These are phyloP conservation scores for Folsomia manolachei DNA, from an alignment of 2,888 invertebrate species.

Conservation along the genomic window DNA sequence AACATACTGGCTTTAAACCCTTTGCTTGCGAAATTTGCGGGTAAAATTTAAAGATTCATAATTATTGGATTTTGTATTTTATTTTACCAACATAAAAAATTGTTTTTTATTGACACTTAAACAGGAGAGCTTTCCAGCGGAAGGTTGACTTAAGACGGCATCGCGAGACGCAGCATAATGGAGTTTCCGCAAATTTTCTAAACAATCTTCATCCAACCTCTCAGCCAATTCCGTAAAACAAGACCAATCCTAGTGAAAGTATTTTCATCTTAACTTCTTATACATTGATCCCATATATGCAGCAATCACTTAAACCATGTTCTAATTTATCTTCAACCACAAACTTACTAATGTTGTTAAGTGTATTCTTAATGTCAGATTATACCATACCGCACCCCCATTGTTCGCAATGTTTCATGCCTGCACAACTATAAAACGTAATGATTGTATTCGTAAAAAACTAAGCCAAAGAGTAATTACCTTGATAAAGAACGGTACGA, in stretches of 20 bases:
- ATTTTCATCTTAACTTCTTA: too few relatives aligned
- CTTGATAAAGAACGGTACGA: background rate
- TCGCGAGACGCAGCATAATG: slow-evolving; percentile 50
- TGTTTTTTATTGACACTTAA: too few relatives aligned
- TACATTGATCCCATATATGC: too few relatives aligned
- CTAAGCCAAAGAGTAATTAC: background rate
- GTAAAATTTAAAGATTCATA: background rate
- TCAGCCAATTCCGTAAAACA: slow-evolving; percentile 27
- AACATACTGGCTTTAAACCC: slow-evolving; percentile 64
- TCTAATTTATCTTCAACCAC: slow-evolving; percentile 43
- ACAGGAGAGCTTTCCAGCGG: slow-evolving; percentile 91
- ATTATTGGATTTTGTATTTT: too few relatives aligned
- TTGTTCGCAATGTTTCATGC: background rate
- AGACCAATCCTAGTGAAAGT: too few relatives aligned
- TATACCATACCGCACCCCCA: background rate
- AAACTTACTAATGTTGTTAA: slow-evolving; percentile 11
- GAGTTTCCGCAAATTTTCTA: slow-evolving; percentile 47
- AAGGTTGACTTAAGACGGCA: slow-evolving; percentile 92
- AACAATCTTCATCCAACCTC: slow-evolving; percentile 45
- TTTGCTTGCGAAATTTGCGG: slow-evolving; percentile 72
- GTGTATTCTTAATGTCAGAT: background rate
- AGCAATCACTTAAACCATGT: too few relatives aligned
- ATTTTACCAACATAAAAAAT: too few relatives aligned
- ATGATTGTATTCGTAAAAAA: background rate
- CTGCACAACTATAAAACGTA: slow-evolving; percentile 1